Evolutionary conservation across 2,113 vertebrate genomes (phyloP), one percentile per base, ranked within the genome.

Genomic region (Tetrao urogallus): DNA sequence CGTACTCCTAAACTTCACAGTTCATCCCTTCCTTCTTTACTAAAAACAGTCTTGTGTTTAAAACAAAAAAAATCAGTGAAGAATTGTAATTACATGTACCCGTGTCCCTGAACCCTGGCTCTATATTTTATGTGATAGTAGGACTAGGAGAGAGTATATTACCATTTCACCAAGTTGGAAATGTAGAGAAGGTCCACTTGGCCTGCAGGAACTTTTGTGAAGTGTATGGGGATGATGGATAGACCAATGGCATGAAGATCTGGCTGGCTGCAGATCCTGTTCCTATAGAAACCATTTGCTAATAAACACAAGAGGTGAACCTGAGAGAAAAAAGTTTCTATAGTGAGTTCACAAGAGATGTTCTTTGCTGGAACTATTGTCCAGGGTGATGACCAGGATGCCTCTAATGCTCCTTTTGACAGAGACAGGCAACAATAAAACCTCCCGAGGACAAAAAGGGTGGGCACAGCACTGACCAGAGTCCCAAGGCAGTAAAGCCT

Each of bases 301-400:
- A 99, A 95, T 69, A 99, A 97, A 97, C 99, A 99, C 89, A 99
- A 96, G 47, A 99, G 97, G 88, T 99, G 99, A 82, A 99, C 99
- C 99, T 99, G 83, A 92, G 57, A 52, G 40, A 88, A 54, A 50
- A 34, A 86, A 43, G 48, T 78, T 85, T 69, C 36, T 38, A 32
- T 13, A 82, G 28, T 60, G 77, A 92, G 75, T 81, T 82, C 6
- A 90, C 42, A 54, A 54, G 47, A 76, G 30, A 40, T n/a, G 22
- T 78, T 19, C 27, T 25, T 82, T 56, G 32, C 19, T 64, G 30
- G 21, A 82, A 47, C 25, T 73, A 54, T 10, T 73, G 34, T 19
- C 61, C n/a, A 22, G 18, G 27, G 38, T 57, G 74, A 8, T 71
- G 63, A 69, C 3, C 4, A 73, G 6, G 13, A 82, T 65, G 27